Percentiles rank a stretch among this genome's conserved stretches.
Evolutionary conservation across 2,113 vertebrate genomes (phyloP).

Genomic region (Sapayoa aenigma): DNA sequence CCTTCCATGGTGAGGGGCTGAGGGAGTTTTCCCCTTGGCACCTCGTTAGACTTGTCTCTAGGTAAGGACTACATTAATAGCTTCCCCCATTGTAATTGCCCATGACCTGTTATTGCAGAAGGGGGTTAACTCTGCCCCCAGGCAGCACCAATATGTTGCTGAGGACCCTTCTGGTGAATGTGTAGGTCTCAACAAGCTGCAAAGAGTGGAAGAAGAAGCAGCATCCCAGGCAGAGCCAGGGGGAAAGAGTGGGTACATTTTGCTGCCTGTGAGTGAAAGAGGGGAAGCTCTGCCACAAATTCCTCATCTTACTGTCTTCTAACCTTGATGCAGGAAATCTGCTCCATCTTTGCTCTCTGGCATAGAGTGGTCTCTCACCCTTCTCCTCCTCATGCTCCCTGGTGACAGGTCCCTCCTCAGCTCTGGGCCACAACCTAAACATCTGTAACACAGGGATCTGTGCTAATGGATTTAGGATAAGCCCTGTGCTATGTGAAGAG

Average conservation of each 20-base stretch:
- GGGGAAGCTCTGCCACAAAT: not conserved
- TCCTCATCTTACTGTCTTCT: not conserved
- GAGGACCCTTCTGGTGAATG: not conserved
- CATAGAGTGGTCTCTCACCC: not conserved
- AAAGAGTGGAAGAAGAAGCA: not conserved
- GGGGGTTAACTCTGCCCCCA: not conserved
- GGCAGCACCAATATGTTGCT: not conserved
- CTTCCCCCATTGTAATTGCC: not conserved
- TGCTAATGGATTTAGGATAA: not conserved
- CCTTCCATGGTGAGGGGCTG: not conserved
- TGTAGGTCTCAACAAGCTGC: not conserved
- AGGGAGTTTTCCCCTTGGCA: not conserved
- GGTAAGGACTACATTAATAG: not conserved
- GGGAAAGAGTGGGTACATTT: not conserved
- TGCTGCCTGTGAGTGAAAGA: not conserved
- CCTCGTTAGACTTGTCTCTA: not conserved
- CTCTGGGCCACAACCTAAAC: not conserved
- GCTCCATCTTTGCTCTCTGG: not conserved
- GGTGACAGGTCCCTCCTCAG: not conserved
- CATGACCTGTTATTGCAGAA: not conserved
- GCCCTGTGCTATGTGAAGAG: fast-evolving
- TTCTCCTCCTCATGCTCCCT: not conserved
- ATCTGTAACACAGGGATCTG: not conserved
- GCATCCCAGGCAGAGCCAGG: not conserved
- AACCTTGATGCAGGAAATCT: not conserved